phyloP scores from a whole-genome alignment of 23 tunicate species.

The Styela clava region DNA sequence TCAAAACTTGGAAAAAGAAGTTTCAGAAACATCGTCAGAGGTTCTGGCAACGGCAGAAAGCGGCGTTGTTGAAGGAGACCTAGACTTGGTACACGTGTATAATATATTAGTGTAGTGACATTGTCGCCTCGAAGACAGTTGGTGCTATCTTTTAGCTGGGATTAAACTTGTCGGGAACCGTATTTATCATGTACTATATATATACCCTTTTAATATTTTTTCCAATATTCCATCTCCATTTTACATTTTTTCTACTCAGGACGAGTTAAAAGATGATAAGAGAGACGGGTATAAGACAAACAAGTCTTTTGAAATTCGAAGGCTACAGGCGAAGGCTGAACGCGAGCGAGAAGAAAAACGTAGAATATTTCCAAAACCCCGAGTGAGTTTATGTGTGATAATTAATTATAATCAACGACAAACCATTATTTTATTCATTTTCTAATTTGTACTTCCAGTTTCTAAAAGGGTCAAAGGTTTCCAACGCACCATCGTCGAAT shows the following conservation, averaged over 20 bases:
- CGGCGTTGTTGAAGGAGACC: background rate
- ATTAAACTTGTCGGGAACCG: no score
- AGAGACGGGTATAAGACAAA: slow-evolving; percentile 79
- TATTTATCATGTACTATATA: no score
- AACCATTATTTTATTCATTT: background rate
- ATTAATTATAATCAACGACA: background rate
- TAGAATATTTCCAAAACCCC: slow-evolving; percentile 47
- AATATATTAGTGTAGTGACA: no score
- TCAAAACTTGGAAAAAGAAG: background rate
- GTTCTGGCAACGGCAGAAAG: background rate
- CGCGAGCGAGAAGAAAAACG: slow-evolving; percentile 61
- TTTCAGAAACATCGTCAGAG: background rate
- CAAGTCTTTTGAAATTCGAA: slow-evolving; percentile 82
- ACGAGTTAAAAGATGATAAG: slow-evolving; percentile 30
- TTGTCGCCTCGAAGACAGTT: no score
- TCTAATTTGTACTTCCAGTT: background rate
- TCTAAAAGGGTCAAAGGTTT: background rate
- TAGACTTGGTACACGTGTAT: background rate
- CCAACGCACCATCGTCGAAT: background rate
- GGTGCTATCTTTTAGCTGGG: no score
- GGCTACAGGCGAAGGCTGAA: slow-evolving; percentile 88
- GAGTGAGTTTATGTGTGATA: slow-evolving; percentile 25
- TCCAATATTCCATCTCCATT: no score
- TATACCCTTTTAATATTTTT: no score
- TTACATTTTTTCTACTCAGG: no score